phyloP scores from a whole-genome alignment of 2,888 invertebrate genomes.

The Stenotaenia linearis region DNA sequence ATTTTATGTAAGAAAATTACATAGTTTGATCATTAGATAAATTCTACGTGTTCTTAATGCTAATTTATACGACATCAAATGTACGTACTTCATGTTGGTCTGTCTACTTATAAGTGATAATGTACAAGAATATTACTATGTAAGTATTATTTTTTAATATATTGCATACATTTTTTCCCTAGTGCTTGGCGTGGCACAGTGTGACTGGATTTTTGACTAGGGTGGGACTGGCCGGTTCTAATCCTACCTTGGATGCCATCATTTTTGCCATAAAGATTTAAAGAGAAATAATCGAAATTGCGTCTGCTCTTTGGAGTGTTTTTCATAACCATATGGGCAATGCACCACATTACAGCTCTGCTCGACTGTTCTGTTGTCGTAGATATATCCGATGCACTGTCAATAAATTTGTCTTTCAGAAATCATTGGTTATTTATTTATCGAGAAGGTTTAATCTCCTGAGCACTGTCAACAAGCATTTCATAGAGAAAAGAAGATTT shows the following conservation, averaged over 20 bases:
- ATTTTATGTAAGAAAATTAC: no score
- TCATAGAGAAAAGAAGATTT: no score
- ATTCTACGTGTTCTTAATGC: constrained; percentile 23
- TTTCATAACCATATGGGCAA: not conserved
- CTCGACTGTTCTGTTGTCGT: constrained; percentile 27
- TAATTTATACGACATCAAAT: constrained; percentile 29
- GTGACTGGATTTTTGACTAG: constrained; percentile 21
- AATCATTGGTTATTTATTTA: not conserved
- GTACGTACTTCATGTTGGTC: constrained; percentile 8
- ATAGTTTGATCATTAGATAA: not conserved
- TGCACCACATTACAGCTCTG: not conserved
- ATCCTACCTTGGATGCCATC: not conserved
- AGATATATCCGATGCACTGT: constrained; percentile 28
- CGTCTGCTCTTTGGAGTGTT: not conserved
- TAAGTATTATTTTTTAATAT: constrained; percentile 17
- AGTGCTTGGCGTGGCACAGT: constrained; percentile 28
- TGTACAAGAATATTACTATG: constrained; percentile 19
- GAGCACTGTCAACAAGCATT: not conserved
- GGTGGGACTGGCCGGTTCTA: constrained; percentile 16
- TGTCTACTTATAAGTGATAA: not conserved
- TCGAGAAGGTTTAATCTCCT: not conserved
- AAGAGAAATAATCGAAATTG: not conserved
- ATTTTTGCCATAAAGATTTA: not conserved
- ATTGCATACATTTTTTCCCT: not conserved
- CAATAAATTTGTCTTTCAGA: constrained; percentile 31